Evolutionary conservation across 2,888 invertebrate genomes (phyloP).

Genomic region (Noctuana brunneofusca): DNA sequence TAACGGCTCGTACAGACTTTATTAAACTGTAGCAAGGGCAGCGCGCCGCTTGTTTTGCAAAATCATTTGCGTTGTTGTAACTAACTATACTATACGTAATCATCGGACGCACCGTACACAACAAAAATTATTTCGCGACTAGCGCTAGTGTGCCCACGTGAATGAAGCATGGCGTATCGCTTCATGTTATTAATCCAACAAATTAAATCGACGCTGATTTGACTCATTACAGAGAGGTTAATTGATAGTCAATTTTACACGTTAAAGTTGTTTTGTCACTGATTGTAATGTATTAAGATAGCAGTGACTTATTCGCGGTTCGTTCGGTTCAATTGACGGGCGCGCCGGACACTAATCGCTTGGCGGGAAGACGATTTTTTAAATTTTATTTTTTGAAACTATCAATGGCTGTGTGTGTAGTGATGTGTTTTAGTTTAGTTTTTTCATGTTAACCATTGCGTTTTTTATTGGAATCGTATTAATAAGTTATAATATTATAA

Average conservation of each 20-base stretch:
- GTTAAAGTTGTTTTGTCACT: constrained; percentile 35
- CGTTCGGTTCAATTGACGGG: constrained; percentile 35
- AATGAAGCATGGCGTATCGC: constrained; percentile 41
- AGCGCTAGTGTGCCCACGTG: constrained; percentile 42
- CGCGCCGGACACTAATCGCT: constrained; percentile 56
- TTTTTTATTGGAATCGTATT: constrained; percentile 55
- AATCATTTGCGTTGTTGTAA: constrained; percentile 9
- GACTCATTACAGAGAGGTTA: constrained; percentile 37
- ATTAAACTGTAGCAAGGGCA: constrained; percentile 10
- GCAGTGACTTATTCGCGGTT: constrained; percentile 36
- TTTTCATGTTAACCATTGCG: constrained; percentile 67
- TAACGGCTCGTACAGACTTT: constrained; percentile 8
- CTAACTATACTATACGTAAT: neutral
- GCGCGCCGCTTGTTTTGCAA: constrained; percentile 21
- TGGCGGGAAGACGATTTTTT: constrained; percentile 63
- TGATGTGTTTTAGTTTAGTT: constrained; percentile 59
- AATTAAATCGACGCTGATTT: constrained; percentile 41
- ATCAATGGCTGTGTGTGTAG: constrained; percentile 61
- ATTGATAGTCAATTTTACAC: constrained; percentile 37
- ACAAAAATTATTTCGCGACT: constrained; percentile 33
- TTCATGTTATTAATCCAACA: constrained; percentile 30
- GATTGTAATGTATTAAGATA: constrained; percentile 17
- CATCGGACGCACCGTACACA: neutral
- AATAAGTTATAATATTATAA: constrained; percentile 55
- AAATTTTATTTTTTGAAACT: constrained; percentile 46